Base-by-base conservation (phyloP, 2,797 vertebrate genomes). In the Lates japonicus region DNA sequence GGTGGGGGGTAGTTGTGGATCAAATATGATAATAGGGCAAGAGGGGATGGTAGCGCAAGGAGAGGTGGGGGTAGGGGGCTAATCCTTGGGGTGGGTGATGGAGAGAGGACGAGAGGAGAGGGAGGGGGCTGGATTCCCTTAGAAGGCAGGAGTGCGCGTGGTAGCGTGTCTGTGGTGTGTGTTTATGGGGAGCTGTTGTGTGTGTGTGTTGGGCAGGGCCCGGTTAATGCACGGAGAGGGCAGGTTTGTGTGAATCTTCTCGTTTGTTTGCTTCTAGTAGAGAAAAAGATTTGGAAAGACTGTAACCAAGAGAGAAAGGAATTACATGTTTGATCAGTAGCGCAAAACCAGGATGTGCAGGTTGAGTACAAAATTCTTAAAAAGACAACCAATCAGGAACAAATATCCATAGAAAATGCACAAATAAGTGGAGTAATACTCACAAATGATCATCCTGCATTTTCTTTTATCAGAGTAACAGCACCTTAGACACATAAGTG, bases 21-120 rank as follows among this genome's bases (percentile, higher is more conserved):
- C 93, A 93, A 94, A 92, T 87, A 92, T 93, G 95, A 96, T 87
- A 93, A 93, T 93, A 88, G 93, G 91, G 91, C 90, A 93, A 93
- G 80, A 81, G 93, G 92, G 92, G 79, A 80, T 83, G 78, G 80
- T 86, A 88, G 86, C 80, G 87, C 42, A 25, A 58, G 86, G 78
- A 82, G 77, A 77, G 78, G 70, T 87, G 76, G 86, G 87, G 85
- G 86, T 55, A 78, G 84, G 90, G 87, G 93, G 88, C 83, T 95
- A 95, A 95, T 94, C 92, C 92, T 89, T 22, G 22, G 87, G 89
- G 89, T 88, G 84, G 90, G 65, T 74, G 83, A 85, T 3, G 10
- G 69, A 78, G 78, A 64, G 76, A 1, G 68, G 74, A 60, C 13
- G 11, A 60, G 51, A 37, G 63, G 71, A 46, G 76, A 76, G 83